Base-by-base conservation (phyloP, 2,888 invertebrate genomes). In the Axea sp. region DNA sequence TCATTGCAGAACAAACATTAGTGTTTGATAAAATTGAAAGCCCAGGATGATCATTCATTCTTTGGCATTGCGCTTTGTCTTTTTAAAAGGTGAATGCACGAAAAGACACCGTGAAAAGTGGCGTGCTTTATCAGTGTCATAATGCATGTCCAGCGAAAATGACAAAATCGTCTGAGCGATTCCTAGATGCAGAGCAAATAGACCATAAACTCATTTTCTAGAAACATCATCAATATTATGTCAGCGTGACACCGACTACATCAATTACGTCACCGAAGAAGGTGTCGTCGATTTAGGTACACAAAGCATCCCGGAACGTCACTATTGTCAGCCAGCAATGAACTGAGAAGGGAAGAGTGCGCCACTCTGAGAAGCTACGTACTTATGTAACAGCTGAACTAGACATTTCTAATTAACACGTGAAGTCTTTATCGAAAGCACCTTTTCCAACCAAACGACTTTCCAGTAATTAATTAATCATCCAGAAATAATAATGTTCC, bases 331-430 rank as follows among this genome's bases (percentile, higher is more conserved):
- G 57, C 35, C 14, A 6, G 35, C 59, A 53, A 41, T 65, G 53
- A 55, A 49, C 60, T 60, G 30, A 47, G 41, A 47, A 43, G 43
- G 47, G 65, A 59, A 51, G 65, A 73, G 30, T 49, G 26, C 28
- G 49, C 55, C 62, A 62, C 65, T 35, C 53, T 67, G 39, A 60
- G 65, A 67, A 53, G 55, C 41, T 51, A 17, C 47, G 55, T 47
- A 60, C 53, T 73, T 62, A 73, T 41, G 67, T 49, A 72, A 72
- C 72, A 59, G 51, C 72, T 59, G 65, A 65, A 65, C 51, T 53
- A 49, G 65, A 72, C 72, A 51, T 72, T 72, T 72, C 51, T 65
- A 64, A 72, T 72, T 72, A 72, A 65, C 57, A 57, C 49, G 64
- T 64, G 64, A 72, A 41, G 45, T 62, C 55, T 55, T 62, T 62